Evolutionary conservation across 1,140 invertebrate genomes (phyloP), one percentile per base, ranked within the genome.

Genomic region (Drosophila kurseongensis): DNA sequence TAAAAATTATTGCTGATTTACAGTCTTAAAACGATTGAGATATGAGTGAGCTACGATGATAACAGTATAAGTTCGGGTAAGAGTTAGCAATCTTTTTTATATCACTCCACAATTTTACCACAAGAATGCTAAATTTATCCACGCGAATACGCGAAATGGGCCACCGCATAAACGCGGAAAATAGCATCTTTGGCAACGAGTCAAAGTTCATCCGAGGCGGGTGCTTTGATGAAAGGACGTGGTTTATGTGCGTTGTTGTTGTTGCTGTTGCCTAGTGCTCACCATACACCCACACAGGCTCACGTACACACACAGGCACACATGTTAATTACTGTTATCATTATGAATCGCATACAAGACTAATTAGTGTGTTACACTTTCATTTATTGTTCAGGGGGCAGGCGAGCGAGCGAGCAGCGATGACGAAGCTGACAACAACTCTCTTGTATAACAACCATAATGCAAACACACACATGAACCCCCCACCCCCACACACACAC

Each of bases 341-440:
- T 89, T 89, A 89, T 89, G 84, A 89, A 84, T 89, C 84, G 80
- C 77, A 89, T 78, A 84, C 85, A 84, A 54, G 59, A 84, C 84
- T 89, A 89, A 89, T 89, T 89, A 89, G 80, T 90, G 77, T 89
- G 85, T 89, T 84, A 84, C 84, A 80, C 80, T 84, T 84, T 89
- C 80, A 75, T 89, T 88, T 90, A 90, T 72, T 80, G 80, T 89
- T 80, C 52, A 56, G 67, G 41, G 47, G 50, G 54, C 45, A 63
- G 65, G 66, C 61, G 60, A 40, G 59, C 68, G 47, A 57, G 44
- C 56, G 50, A 65, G 65, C 38, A 18, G 48, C 57, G 42, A 56
- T 45, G 50, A 71, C 58, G 65, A 62, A 47, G 74, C 62, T 60
- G 63, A 68, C 63, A 61, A 51, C 38, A 51, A 56, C 61, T 50